phyloP scores from a whole-genome alignment of 2,113 vertebrate genomes.

The Stegastes partitus region DNA sequence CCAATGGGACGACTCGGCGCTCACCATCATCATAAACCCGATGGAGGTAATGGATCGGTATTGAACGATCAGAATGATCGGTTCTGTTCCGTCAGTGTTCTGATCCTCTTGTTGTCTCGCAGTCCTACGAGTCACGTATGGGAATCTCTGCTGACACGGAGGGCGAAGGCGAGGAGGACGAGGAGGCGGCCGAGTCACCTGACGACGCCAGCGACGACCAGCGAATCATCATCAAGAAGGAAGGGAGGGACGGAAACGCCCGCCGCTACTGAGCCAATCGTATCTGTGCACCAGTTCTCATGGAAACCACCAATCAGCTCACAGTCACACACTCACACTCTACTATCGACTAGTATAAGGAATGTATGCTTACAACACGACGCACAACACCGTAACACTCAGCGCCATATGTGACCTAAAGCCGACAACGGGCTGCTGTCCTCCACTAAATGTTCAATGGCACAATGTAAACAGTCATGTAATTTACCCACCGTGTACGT shows the following conservation, averaged over 20 bases:
- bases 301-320: slow-evolving; percentile 74
- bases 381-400: slow-evolving; percentile 77
- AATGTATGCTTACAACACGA: slow-evolving; percentile 85
- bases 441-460: slow-evolving; percentile 82
- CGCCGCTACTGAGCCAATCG: slow-evolving; percentile 87
- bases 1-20: slow-evolving; percentile 98
- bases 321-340: slow-evolving; percentile 76
- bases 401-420: slow-evolving; percentile 79
- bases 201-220: slow-evolving; percentile 87
- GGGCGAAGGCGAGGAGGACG: slow-evolving; percentile 86
- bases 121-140: slow-evolving; percentile 86
- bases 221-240: slow-evolving; percentile 90
- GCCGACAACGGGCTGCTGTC: slow-evolving; percentile 70
- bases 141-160: slow-evolving; percentile 80
- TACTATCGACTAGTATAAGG: slow-evolving; percentile 84
- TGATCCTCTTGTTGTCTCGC: not conserved
- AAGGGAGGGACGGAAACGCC: slow-evolving; percentile 81
- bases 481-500: slow-evolving; percentile 72
- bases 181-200: slow-evolving; percentile 91
- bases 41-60: slow-evolving; percentile 92
- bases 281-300: slow-evolving; percentile 70
- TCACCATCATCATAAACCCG: slow-evolving; percentile 98
- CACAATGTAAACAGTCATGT: slow-evolving; percentile 83
- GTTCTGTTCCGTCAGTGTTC: not conserved
- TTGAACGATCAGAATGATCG: not conserved